phyloP scores from a whole-genome alignment of 2,797 vertebrate species.

The Brotogeris chrysoptera region DNA sequence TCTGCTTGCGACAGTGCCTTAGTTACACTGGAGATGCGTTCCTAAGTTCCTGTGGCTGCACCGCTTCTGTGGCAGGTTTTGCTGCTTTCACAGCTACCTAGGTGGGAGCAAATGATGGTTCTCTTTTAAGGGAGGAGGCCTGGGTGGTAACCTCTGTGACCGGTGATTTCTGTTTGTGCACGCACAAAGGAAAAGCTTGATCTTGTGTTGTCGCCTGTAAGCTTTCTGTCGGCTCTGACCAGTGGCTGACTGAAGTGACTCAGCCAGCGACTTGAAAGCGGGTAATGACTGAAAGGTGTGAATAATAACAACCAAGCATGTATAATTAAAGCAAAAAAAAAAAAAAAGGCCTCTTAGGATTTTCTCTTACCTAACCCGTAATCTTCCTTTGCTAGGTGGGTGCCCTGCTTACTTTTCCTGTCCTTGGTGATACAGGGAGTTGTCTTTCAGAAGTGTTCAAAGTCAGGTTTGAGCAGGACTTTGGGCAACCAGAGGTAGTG shows the following conservation, averaged over 20 bases:
- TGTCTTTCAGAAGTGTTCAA: neutral
- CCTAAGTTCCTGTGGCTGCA: neutral
- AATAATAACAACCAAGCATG: neutral
- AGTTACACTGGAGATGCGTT: rapidly evolving
- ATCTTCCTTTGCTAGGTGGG: neutral
- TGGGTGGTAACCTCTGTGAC: neutral
- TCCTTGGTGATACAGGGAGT: neutral
- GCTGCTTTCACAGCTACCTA: constrained; percentile 10
- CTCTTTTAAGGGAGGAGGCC: constrained; percentile 12
- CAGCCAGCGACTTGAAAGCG: constrained; percentile 13
- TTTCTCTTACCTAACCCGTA: neutral
- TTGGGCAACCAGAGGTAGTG: neutral
- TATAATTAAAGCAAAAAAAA: neutral
- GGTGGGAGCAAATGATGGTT: neutral
- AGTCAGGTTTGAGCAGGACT: neutral
- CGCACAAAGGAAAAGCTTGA: neutral
- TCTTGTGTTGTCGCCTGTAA: neutral
- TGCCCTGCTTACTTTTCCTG: neutral
- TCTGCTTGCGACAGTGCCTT: neutral
- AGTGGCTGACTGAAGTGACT: neutral
- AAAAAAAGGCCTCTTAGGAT: neutral
- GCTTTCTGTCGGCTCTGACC: neutral
- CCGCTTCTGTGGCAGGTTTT: constrained; percentile 33
- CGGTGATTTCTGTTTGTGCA: neutral
- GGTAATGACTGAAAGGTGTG: neutral